Conservation (phyloP, 2,888 invertebrate species). For the Pseudococcus viburni region DNA sequence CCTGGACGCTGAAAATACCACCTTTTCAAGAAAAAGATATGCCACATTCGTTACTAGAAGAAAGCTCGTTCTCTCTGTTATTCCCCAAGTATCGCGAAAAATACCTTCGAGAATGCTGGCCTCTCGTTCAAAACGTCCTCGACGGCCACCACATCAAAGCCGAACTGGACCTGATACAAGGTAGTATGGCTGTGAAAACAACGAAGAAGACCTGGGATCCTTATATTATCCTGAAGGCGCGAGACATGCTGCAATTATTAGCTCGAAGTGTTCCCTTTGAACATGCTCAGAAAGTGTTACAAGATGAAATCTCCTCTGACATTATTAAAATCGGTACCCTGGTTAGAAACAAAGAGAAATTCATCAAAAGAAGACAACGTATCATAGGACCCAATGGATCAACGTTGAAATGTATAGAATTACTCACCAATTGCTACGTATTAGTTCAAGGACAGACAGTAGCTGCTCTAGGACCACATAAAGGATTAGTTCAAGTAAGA, state of each 20-base stretch:
- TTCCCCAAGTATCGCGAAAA: slow-evolving; percentile 98
- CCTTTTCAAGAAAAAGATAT: slow-evolving; percentile 91
- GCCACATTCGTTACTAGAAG: slow-evolving; percentile 88
- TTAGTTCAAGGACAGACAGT: slow-evolving; percentile 98
- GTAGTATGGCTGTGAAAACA: slow-evolving; percentile 94
- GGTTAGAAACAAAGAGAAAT: slow-evolving; percentile 92
- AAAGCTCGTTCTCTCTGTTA: slow-evolving; percentile 95
- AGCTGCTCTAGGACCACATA: slow-evolving; percentile 94
- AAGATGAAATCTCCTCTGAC: slow-evolving; percentile 94
- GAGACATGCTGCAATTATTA: slow-evolving; percentile 95
- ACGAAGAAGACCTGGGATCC: slow-evolving; percentile 99
- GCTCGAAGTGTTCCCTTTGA: slow-evolving; percentile 97
- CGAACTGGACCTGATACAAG: slow-evolving; percentile 92
- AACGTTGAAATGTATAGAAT: slow-evolving; percentile 95
- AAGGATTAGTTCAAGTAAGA: slow-evolving; percentile 81
- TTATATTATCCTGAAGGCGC: slow-evolving; percentile 94
- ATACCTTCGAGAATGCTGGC: slow-evolving; percentile 96
- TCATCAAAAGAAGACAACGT: slow-evolving; percentile 93
- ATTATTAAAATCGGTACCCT: slow-evolving; percentile 96
- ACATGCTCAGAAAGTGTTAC: slow-evolving; percentile 88
- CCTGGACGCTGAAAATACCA: slow-evolving; percentile 89
- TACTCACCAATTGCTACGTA: slow-evolving; percentile 96
- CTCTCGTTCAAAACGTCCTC: slow-evolving; percentile 89
- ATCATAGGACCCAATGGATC: slow-evolving; percentile 98
- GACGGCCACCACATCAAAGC: slow-evolving; percentile 85